Conservation (phyloP, 2,113 vertebrate species). For the Galbula dea region DNA sequence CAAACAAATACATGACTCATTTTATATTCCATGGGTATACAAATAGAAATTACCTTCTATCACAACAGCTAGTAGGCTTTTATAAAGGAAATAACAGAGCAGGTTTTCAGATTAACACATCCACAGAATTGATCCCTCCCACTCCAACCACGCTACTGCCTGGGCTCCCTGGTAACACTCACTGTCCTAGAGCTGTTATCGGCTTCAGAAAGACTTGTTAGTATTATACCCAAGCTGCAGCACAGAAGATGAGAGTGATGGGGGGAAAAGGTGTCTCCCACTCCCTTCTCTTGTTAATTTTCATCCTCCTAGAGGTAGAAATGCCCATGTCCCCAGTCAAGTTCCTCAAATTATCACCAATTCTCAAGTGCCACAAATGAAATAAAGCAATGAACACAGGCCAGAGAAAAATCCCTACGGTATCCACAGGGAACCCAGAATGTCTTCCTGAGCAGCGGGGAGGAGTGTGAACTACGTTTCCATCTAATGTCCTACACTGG, state of each 20-base stretch:
- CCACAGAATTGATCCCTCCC: neutral
- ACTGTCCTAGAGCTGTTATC: neutral
- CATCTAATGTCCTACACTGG: neutral
- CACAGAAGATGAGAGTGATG: neutral
- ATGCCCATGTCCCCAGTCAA: neutral
- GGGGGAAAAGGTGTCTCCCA: neutral
- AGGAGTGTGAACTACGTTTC: neutral
- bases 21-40: neutral
- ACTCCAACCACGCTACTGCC: neutral
- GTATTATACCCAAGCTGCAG: neutral
- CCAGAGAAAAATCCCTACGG: neutral
- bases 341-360: neutral
- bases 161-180: neutral
- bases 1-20: neutral
- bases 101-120: neutral
- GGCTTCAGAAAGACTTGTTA: neutral
- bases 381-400: neutral
- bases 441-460: rapidly evolving
- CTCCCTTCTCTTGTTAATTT: neutral
- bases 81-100: neutral
- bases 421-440: neutral
- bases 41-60: neutral
- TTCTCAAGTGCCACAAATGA: neutral
- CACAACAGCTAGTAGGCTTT: neutral
- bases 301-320: neutral